phyloP scores from a whole-genome alignment of 2,797 vertebrate species.

The Macroramphosus scolopax region DNA sequence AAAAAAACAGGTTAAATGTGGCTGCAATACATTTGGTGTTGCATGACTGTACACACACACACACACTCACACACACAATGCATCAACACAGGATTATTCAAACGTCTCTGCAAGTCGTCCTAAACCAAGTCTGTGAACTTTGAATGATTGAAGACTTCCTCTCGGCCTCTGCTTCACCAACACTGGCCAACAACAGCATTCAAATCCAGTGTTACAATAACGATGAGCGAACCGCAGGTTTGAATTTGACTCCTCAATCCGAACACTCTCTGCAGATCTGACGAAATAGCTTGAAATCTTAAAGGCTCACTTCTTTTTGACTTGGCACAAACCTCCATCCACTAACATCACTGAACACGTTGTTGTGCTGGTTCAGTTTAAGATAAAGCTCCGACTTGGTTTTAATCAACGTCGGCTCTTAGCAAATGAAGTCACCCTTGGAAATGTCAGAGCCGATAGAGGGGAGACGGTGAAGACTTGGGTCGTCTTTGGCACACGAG shows the following conservation, averaged over 20 bases:
- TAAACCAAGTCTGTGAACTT: conserved; percentile 4
- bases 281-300: conserved; percentile 34
- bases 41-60: conserved; percentile 15
- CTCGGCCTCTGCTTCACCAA: neutral
- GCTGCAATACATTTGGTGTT: conserved; percentile 30
- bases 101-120: neutral
- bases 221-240: conserved; percentile 32
- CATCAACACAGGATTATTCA: neutral
- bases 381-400: conserved; percentile 52
- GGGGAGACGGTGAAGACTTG: conserved; percentile 25
- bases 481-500: conserved; percentile 55
- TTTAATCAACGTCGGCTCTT: conserved; percentile 33
- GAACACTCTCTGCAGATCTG: conserved; percentile 28
- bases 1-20: no score
- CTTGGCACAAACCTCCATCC: conserved; percentile 49
- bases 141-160: conserved; percentile 16
- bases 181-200: conserved; percentile 13
- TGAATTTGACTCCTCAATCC: conserved; percentile 28
- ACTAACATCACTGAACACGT: conserved; percentile 14
- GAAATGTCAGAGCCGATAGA: conserved; percentile 37
- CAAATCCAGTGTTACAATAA: conserved; percentile 42
- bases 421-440: conserved; percentile 52
- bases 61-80: neutral
- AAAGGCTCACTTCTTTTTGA: conserved; percentile 47
- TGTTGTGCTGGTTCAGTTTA: conserved; percentile 39